A percentile compares a stretch with the other conserved stretches of the same genome.
These are phyloP conservation scores for Lamprotornis superbus DNA, from an alignment of 2,113 vertebrate genomes.

Conservation along the genomic window DNA sequence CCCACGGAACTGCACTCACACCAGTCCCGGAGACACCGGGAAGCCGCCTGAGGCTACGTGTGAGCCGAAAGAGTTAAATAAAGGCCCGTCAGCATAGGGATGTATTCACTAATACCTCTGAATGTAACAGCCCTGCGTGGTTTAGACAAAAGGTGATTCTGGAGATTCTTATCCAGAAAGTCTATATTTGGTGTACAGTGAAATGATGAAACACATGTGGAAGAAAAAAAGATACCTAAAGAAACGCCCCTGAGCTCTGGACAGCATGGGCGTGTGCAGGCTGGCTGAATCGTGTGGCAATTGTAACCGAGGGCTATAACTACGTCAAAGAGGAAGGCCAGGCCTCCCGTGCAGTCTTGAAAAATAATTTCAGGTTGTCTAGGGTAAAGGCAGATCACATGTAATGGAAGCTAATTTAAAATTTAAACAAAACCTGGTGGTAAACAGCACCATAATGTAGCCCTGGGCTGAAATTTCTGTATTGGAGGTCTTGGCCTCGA, in stretches of 20 bases:
- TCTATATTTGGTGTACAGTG: fast-evolving
- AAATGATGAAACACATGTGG: neutral
- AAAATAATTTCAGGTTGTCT: neutral
- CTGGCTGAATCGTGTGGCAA: fast-evolving
- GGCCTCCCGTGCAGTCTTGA: fast-evolving
- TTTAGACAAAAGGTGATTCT: neutral
- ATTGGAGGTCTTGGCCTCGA: neutral
- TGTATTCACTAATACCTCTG: fast-evolving
- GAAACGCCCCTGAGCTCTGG: fast-evolving
- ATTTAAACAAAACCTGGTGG: neutral
- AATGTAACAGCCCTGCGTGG: fast-evolving
- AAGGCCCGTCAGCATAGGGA: fast-evolving
- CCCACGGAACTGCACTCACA: fast-evolving
- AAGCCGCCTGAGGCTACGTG: too few species aligned
- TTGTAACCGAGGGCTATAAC: fast-evolving
- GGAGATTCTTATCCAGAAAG: neutral
- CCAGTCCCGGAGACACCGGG: fast-evolving
- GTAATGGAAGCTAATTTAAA: neutral
- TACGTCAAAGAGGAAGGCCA: fast-evolving
- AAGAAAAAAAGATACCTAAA: fast-evolving
- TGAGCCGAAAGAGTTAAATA: neutral
- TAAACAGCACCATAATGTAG: fast-evolving
- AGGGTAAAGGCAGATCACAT: too few species aligned
- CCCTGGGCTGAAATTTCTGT: neutral
- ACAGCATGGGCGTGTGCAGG: fast-evolving